phyloP scores from a whole-genome alignment of 2,888 invertebrate species.

The Hermaeophaga mercurialis region DNA sequence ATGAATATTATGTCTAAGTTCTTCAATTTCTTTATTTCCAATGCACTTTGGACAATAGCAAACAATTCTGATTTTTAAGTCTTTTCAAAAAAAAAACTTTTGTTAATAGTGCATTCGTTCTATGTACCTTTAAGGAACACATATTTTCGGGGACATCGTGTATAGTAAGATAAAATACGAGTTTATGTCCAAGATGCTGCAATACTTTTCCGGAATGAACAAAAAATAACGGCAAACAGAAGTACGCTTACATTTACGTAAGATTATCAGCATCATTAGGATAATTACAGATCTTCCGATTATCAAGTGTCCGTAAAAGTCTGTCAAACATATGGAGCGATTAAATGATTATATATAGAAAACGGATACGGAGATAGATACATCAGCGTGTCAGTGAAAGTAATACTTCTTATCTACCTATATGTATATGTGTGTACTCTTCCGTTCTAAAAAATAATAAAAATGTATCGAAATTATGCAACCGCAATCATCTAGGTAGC shows the following conservation, averaged over 20 bases:
- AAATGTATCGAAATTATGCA: background rate
- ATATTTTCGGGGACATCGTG: too few species aligned
- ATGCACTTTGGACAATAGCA: too few species aligned
- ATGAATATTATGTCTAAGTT: too few species aligned
- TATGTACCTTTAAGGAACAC: too few species aligned
- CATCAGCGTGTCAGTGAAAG: background rate
- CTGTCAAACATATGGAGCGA: background rate
- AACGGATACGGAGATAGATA: background rate
- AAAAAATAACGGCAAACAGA: too few species aligned
- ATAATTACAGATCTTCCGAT: background rate
- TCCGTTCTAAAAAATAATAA: background rate
- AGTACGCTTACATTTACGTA: background rate
- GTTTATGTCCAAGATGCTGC: too few species aligned
- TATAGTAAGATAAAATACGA: too few species aligned
- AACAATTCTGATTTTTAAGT: too few species aligned
- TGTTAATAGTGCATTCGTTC: too few species aligned
- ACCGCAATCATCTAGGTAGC: background rate
- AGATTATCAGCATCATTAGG: background rate
- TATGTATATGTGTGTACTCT: background rate
- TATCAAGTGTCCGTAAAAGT: background rate
- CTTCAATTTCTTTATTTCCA: too few species aligned
- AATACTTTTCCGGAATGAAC: too few species aligned
- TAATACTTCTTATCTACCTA: background rate
- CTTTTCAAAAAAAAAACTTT: too few species aligned
- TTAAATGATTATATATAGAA: background rate